Evolutionary conservation across 1,140 invertebrate species (phyloP).

Genomic region (Chironomus tepperi): DNA sequence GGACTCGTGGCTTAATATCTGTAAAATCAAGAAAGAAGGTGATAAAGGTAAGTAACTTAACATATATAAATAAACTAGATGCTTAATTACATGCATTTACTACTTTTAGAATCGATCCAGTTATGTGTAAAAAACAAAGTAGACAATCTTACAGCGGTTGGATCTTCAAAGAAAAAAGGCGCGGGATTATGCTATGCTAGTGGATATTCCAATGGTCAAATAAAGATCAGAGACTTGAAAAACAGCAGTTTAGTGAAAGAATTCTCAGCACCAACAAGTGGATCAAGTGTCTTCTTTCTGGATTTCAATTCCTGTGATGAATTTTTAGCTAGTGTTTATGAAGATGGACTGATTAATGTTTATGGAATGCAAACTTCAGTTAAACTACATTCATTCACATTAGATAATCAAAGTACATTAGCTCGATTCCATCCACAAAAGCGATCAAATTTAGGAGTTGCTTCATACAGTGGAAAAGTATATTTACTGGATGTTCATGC

Average conservation of each 20-base stretch:
- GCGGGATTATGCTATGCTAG: neutral
- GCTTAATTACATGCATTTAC: neutral
- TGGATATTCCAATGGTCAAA: neutral
- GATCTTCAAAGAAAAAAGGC: neutral
- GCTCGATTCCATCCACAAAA: slow-evolving; percentile 37
- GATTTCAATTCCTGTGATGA: slow-evolving; percentile 38
- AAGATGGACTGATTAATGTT: slow-evolving; percentile 34
- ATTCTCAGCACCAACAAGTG: neutral
- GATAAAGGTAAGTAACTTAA: neutral
- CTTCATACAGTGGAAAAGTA: slow-evolving; percentile 34
- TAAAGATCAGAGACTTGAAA: neutral
- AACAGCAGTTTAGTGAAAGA: neutral
- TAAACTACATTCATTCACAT: slow-evolving; percentile 33
- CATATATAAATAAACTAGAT: neutral
- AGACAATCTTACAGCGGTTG: neutral
- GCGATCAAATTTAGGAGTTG: slow-evolving; percentile 34
- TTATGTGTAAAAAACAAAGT: neutral
- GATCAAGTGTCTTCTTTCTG: slow-evolving; percentile 32
- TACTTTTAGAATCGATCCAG: too few relatives aligned
- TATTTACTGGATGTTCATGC: slow-evolving; percentile 34
- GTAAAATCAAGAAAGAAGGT: neutral
- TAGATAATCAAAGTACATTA: slow-evolving; percentile 36
- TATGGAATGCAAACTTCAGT: slow-evolving; percentile 36
- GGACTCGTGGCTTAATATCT: neutral
- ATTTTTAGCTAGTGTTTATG: slow-evolving; percentile 36